A percentile compares a stretch with the other conserved stretches of the same genome.
Conservation (phyloP, 2,113 vertebrate genomes). For the Nycticryphes semicollaris region DNA sequence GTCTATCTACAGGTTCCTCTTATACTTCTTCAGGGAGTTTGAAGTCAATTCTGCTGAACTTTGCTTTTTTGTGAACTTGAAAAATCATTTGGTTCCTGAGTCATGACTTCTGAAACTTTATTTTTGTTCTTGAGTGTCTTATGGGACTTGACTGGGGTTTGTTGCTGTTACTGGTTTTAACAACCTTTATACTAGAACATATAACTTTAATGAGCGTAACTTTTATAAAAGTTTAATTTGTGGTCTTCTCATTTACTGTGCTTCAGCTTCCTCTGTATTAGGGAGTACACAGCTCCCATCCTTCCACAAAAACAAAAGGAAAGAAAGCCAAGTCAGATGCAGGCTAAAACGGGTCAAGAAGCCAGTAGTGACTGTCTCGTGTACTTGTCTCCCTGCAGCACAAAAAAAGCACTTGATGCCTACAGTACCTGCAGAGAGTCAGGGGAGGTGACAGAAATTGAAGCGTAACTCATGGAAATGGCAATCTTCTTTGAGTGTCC, state of each 20-base stretch:
- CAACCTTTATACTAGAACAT: background rate
- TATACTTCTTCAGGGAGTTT: background rate
- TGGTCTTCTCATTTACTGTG: background rate
- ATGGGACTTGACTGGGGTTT: background rate
- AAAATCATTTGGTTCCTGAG: background rate
- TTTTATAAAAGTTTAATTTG: background rate
- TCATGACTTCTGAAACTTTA: background rate
- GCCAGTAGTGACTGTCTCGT: background rate
- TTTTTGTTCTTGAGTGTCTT: background rate
- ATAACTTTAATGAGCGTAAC: background rate
- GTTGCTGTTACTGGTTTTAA: background rate
- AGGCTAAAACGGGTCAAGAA: background rate
- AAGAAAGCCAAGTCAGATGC: background rate
- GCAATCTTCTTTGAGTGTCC: background rate
- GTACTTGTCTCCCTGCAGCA: background rate
- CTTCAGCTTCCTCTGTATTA: background rate
- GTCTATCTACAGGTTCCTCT: background rate
- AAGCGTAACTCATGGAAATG: background rate
- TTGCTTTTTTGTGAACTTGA: background rate
- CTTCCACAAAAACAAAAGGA: background rate
- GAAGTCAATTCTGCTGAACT: background rate
- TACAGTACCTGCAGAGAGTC: background rate
- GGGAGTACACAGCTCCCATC: background rate
- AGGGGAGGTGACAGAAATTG: background rate
- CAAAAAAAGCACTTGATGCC: background rate